These are phyloP conservation scores for Gorsachius magnificus DNA, from an alignment of 2,797 vertebrate species.

Conservation along the genomic window DNA sequence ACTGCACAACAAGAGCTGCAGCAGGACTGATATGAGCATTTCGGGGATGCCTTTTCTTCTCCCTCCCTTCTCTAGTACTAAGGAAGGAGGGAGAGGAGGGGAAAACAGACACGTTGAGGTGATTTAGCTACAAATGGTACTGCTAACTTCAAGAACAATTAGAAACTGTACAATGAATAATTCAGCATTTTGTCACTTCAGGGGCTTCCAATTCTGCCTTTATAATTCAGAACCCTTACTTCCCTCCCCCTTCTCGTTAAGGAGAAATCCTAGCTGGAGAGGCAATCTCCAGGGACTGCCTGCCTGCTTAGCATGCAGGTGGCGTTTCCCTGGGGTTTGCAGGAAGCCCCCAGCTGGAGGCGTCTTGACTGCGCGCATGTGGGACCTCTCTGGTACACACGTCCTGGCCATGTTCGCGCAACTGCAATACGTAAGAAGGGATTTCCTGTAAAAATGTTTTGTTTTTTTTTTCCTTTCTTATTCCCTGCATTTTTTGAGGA, in stretches of 20 bases:
- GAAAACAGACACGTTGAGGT: neutral
- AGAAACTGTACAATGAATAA: conserved; percentile 51
- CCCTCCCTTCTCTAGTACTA: neutral
- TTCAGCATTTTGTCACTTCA: conserved; percentile 43
- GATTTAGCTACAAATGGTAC: conserved; percentile 17
- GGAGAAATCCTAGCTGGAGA: neutral
- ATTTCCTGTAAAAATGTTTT: conserved; percentile 41
- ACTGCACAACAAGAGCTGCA: neutral
- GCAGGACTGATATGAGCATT: neutral
- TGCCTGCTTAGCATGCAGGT: conserved; percentile 70
- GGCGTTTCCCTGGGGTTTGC: conserved; percentile 40
- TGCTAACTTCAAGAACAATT: conserved; percentile 25
- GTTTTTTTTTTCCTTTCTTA: neutral
- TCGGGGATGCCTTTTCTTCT: neutral
- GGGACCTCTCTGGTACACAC: neutral
- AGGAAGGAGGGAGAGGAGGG: neutral
- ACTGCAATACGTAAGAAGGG: neutral
- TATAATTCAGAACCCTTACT: conserved; percentile 5
- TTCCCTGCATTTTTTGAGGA: neutral
- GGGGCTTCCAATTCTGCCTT: conserved; percentile 21
- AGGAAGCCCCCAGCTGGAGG: neutral
- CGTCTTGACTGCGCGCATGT: neutral
- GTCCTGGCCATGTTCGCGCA: fast-evolving
- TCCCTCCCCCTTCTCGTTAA: neutral
- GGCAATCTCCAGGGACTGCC: conserved; percentile 11